These are phyloP conservation scores for Caenorhabditis sp. DNA, from an alignment of 2,888 invertebrate genomes.

Conservation along the genomic window DNA sequence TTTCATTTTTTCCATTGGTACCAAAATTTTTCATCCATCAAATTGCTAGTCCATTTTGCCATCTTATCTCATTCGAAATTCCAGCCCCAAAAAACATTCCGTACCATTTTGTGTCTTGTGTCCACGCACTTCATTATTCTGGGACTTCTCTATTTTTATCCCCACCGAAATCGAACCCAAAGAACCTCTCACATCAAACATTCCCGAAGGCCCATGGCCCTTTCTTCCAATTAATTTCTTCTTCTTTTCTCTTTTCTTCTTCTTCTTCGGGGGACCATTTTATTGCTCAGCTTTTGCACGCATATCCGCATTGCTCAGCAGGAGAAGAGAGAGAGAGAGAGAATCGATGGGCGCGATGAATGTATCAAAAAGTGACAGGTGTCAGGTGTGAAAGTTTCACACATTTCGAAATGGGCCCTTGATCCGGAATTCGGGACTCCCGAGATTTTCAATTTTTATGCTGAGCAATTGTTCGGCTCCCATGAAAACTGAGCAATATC, in stretches of 20 bases:
- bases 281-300: constrained; percentile 20
- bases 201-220: background rate
- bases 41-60: too few relatives aligned
- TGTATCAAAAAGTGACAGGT: constrained; percentile 9
- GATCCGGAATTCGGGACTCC: too few relatives aligned
- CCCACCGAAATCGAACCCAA: background rate
- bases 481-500: background rate
- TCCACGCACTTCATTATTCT: constrained; percentile 10
- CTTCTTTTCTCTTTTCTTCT: background rate
- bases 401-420: background rate
- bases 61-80: too few relatives aligned
- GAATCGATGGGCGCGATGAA: too few relatives aligned
- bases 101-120: background rate
- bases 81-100: too few relatives aligned
- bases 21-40: too few relatives aligned
- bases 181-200: constrained; percentile 24
- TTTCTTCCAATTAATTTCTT: constrained; percentile 24
- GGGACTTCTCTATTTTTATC: background rate
- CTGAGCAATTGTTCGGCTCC: constrained; percentile 21
- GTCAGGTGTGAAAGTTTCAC: constrained; percentile 13
- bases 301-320: background rate
- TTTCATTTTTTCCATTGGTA: too few relatives aligned
- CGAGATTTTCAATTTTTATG: constrained; percentile 8
- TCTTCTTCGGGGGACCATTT: constrained; percentile 4
- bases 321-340: background rate